phyloP scores from a whole-genome alignment of 2,888 invertebrate species.

The Eilema griseolum region DNA sequence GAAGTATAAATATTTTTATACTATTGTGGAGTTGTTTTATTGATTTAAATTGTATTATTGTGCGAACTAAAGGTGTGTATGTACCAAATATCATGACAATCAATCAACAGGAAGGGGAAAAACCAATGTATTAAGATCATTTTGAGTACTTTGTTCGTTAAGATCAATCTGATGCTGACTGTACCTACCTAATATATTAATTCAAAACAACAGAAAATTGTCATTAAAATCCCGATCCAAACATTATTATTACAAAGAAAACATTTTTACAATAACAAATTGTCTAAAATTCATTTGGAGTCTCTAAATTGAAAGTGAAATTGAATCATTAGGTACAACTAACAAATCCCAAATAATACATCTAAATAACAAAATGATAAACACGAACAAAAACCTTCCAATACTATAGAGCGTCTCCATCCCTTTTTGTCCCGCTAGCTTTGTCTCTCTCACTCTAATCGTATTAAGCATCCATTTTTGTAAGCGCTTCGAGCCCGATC shows the following conservation, averaged over 20 bases:
- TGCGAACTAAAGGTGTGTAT: too few relatives aligned
- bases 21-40: too few relatives aligned
- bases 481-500: slow-evolving; percentile 86
- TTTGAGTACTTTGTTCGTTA: too few relatives aligned
- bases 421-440: slow-evolving; percentile 51
- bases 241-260: slow-evolving; percentile 40
- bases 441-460: slow-evolving; percentile 86
- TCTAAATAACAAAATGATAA: slow-evolving; percentile 64
- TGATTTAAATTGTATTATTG: too few relatives aligned
- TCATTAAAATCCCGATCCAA: slow-evolving; percentile 37
- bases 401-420: slow-evolving; percentile 42
- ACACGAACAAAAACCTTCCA: slow-evolving; percentile 59
- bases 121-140: too few relatives aligned
- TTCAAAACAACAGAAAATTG: neutral
- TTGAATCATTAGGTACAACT: slow-evolving; percentile 57
- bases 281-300: slow-evolving; percentile 40
- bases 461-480: slow-evolving; percentile 90
- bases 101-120: too few relatives aligned
- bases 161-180: too few relatives aligned
- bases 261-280: slow-evolving; percentile 40
- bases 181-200: too few relatives aligned
- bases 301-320: slow-evolving; percentile 60
- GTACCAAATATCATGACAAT: too few relatives aligned
- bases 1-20: too few relatives aligned
- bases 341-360: slow-evolving; percentile 58